Percentiles rank a stretch among this genome's conserved stretches.
Conservation (phyloP, 2,113 vertebrate genomes). For the Podocnemis expansa region DNA sequence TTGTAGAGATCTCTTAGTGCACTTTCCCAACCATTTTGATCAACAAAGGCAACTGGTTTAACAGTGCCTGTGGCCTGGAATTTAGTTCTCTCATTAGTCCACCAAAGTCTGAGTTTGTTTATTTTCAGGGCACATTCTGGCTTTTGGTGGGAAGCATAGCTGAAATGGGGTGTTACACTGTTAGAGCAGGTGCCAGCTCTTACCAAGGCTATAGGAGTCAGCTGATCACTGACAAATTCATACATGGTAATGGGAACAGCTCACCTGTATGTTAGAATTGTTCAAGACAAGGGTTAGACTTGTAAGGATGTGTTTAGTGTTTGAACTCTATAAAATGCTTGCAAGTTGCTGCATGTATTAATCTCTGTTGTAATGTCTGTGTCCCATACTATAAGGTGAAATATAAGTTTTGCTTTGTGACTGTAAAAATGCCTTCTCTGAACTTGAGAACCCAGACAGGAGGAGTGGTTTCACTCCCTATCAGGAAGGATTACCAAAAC, state of each 20-base stretch:
- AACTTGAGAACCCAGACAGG: background rate
- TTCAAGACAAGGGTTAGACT: background rate
- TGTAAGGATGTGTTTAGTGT: background rate
- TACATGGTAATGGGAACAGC: background rate
- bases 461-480: too few species aligned
- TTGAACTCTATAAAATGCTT: background rate
- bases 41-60: background rate
- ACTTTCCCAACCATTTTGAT: background rate
- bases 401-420: background rate
- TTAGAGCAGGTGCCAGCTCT: background rate
- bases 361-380: background rate
- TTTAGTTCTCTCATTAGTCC: background rate
- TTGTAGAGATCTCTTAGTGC: background rate
- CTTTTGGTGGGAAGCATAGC: background rate
- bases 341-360: background rate
- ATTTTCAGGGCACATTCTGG: background rate
- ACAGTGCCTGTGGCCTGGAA: conserved; percentile 22
- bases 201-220: background rate
- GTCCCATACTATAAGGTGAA: background rate
- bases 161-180: background rate
- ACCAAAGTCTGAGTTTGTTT: accelerated
- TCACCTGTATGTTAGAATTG: background rate
- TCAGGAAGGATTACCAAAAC: background rate
- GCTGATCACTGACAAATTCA: background rate
- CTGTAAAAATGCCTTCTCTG: background rate